Evolutionary conservation across 1,140 invertebrate genomes (phyloP).

Genomic region (Drosophila mayri): DNA sequence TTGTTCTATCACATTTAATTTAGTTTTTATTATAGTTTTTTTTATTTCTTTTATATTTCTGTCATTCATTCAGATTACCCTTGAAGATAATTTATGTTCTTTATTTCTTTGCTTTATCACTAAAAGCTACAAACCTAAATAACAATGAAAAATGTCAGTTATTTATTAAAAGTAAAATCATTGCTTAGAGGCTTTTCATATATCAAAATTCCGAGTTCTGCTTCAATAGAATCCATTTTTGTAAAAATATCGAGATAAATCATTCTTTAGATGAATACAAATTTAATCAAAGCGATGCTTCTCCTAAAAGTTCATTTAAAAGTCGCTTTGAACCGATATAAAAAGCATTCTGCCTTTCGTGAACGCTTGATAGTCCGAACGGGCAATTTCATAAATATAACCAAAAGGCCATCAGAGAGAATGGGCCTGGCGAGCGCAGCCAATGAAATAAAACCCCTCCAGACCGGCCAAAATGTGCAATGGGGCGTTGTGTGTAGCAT

Average conservation of each 20-base stretch:
- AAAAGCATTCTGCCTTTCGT: slow-evolving; percentile 20
- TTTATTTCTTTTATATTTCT: no score
- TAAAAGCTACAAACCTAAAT: not conserved
- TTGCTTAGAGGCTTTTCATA: slow-evolving; percentile 10
- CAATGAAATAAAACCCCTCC: slow-evolving; percentile 16
- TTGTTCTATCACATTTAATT: no score
- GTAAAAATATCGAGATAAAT: not conserved
- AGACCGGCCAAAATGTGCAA: slow-evolving; percentile 54
- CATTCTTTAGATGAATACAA: not conserved
- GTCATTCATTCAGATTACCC: no score
- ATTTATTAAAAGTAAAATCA: slow-evolving; percentile 1
- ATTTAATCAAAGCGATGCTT: not conserved
- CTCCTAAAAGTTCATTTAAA: slow-evolving; percentile 43
- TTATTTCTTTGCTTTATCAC: not conserved
- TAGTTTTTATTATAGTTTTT: no score
- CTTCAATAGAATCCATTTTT: slow-evolving; percentile 2
- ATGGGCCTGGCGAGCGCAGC: slow-evolving; percentile 17
- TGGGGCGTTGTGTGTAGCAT: slow-evolving; percentile 71
- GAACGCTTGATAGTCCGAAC: slow-evolving; percentile 8
- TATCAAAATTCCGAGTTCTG: not conserved
- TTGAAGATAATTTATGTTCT: not conserved
- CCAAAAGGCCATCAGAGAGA: slow-evolving; percentile 26
- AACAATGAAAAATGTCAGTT: not conserved
- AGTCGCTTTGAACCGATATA: slow-evolving; percentile 36
- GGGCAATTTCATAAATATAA: slow-evolving; percentile 48